Evolutionary conservation across 2,888 invertebrate genomes (phyloP).

Genomic region (Drymonia ruficornis): DNA sequence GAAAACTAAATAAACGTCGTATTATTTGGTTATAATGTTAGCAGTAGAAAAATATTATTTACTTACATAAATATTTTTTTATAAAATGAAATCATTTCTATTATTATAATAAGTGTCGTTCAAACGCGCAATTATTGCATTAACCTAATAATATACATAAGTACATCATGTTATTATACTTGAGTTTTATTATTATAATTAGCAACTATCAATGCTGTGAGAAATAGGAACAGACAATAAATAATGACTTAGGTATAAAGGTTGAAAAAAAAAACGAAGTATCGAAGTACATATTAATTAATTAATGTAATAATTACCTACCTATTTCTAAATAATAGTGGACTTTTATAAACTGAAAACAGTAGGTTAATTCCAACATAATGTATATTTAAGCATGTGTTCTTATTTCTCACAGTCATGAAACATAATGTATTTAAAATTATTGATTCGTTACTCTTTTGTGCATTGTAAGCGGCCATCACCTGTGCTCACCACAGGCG

Average conservation of each 20-base stretch:
- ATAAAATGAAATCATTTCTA: conserved; percentile 24
- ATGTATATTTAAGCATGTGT: conserved; percentile 5
- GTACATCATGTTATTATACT: conserved; percentile 8
- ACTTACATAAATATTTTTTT: conserved; percentile 25
- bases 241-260: not conserved
- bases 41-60: conserved; percentile 47
- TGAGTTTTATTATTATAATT: not conserved
- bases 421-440: conserved; percentile 24
- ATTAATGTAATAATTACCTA: too few relatives aligned
- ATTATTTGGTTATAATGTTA: conserved; percentile 6
- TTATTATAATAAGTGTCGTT: conserved; percentile 11
- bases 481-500: conserved; percentile 41
- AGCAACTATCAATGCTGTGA: conserved; percentile 11
- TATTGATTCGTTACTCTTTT: conserved; percentile 45
- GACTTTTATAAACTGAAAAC: too few relatives aligned
- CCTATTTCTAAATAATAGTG: too few relatives aligned
- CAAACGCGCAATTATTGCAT: conserved; percentile 36
- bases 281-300: too few relatives aligned
- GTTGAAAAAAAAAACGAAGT: too few relatives aligned
- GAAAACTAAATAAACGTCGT: conserved; percentile 9
- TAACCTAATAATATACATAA: conserved; percentile 14
- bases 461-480: conserved; percentile 69
- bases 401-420: conserved; percentile 36
- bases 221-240: conserved; percentile 20
- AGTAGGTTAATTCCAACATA: too few relatives aligned